phyloP scores from a whole-genome alignment of 1,140 invertebrate genomes.

The Idris sp. region DNA sequence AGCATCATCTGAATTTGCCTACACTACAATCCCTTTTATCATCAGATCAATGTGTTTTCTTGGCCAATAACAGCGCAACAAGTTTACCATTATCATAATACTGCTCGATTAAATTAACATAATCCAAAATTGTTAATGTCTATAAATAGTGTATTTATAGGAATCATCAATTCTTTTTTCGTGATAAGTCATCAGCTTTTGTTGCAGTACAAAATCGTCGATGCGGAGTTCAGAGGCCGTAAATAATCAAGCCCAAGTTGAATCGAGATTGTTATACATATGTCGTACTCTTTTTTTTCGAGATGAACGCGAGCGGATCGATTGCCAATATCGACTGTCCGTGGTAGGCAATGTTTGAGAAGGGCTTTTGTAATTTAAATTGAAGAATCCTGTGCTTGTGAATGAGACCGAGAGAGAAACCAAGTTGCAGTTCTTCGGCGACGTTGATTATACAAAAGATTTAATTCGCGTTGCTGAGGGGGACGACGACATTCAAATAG shows the following conservation, averaged over 20 bases:
- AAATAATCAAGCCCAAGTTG: constrained; percentile 55
- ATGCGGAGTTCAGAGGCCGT: constrained; percentile 41
- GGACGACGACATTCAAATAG: constrained; percentile 45
- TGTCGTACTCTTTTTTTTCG: constrained; percentile 44
- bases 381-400: constrained; percentile 45
- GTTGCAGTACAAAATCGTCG: constrained; percentile 46
- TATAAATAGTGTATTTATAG: no score
- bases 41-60: not conserved
- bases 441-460: constrained; percentile 54
- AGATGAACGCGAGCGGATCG: constrained; percentile 43
- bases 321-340: constrained; percentile 56
- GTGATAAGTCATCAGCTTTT: constrained; percentile 56
- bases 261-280: constrained; percentile 58
- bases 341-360: constrained; percentile 56
- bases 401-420: constrained; percentile 59
- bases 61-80: not conserved
- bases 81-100: not conserved
- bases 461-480: constrained; percentile 19
- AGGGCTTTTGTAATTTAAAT: constrained; percentile 63
- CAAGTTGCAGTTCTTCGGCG: constrained; percentile 52
- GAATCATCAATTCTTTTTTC: no score
- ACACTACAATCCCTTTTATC: not conserved
- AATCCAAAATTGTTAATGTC: no score
- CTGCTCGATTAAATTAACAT: no score
- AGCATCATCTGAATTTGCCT: not conserved